Evolutionary conservation across 2,888 invertebrate species (phyloP), one percentile per base, ranked within the genome.

Genomic region (Nudaria mundana): DNA sequence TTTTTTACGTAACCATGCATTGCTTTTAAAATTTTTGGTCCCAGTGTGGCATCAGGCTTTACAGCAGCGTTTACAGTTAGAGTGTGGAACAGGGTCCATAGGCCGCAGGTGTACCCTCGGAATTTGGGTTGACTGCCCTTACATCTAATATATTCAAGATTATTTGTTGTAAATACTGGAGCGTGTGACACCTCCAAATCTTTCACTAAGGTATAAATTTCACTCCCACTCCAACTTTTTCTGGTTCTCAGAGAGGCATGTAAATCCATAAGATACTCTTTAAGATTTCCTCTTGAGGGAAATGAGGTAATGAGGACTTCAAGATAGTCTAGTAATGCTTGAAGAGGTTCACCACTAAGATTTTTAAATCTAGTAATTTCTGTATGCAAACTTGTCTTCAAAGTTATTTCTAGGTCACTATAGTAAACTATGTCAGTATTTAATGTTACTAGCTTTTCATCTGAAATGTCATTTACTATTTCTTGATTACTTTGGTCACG

Each of bases 81-180:
- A 23, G 94, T 94, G 71, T 99, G 99, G 72, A 98, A 99, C 56
- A 98, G 81, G 8, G 93, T 94, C 99, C 99, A 99, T 20, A 99
- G 86, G 0, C 97, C 95, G 81, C 99, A 99, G 0, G 98, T 95
- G 75, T 96, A 99, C 7, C 98, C 98, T 33, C 98, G 90, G 61
- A 91, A 92, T 44, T 90, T 89, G 0, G 92, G 80, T 39, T 91
- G 89, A 57, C 97, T 97, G 6, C 97, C 97, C 56, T 90, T 90
- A 70, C 99, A 99, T 2, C 93, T 94, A 22, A 95, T 79, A 92
- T 94, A 98, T 42, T 88, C 82, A 34, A 86, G 61, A 7, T 87
- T 78, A 7, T 87, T 78, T 5, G 90, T 80, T 51, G 59, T 57
- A 57, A 91, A 92, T 5, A 93, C 89, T 10, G 92, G 90, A n/a